Evolutionary conservation across 2,113 vertebrate genomes (phyloP), one percentile per base, ranked within the genome.

Genomic region (Hemibagrus wyckioides): DNA sequence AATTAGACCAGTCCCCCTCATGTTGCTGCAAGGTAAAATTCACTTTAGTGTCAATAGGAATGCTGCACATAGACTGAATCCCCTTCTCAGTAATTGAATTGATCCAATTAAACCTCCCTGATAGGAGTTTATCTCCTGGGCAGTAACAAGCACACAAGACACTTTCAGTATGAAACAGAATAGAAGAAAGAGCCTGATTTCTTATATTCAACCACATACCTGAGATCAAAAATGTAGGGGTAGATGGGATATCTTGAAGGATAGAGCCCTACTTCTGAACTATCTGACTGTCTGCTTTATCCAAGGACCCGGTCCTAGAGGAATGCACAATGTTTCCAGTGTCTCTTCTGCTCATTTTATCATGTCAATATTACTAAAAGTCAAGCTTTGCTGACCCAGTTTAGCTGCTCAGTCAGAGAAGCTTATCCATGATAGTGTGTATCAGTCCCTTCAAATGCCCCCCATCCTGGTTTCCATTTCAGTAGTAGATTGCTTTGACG

Each of bases 1-100:
- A 30, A 85, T 19, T 69, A 28, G 52, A 71, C n/a, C n/a, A 28
- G 69, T 25, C 65, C 0, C 44, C 19, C 50, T 73, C 48, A 69
- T 80, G 69, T 82, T 75, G 28, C 56, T 87, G 54, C 39, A 63
- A 83, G 82, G 67, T 82, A 75, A 82, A 86, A 85, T 84, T 87
- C 50, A 79, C 52, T 90, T 84, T 77, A 65, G 28, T 59, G 61
- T 41, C 76, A 87, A 85, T 87, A 89, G 81, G 67, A 85, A 89
- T 87, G 80, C 80, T 65, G 54, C 1, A 28, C 85, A 89, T 85
- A 73, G 65, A 85, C 52, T 89, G 56, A 89, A 82, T 61, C 69
- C 36, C 77, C 52, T 41, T 82, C 19, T 81, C 84, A 81, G 67
- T 90, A 90, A 90, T 90, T 89, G 82, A 88, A 90, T 80, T 86